phyloP scores from a whole-genome alignment of 1,140 invertebrate genomes.

The Zaprionus inermis region DNA sequence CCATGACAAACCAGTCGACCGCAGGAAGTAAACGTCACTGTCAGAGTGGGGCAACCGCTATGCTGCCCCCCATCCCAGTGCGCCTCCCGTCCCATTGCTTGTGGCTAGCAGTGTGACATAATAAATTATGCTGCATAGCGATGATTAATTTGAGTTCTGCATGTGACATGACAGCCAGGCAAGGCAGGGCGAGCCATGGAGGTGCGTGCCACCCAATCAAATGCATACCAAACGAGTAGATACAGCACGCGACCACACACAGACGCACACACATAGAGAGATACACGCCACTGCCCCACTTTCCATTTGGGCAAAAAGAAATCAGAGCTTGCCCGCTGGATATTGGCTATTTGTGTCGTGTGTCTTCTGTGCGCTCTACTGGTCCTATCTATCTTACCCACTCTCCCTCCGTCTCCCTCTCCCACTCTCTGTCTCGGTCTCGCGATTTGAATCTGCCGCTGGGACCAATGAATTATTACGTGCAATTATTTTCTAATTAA shows the following conservation, averaged over 20 bases:
- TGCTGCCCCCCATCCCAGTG: background rate
- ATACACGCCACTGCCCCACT: slow-evolving; percentile 8
- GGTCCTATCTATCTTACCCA: background rate
- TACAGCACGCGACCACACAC: slow-evolving; percentile 4
- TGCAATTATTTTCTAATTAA: slow-evolving; percentile 83
- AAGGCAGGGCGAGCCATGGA: slow-evolving; percentile 22
- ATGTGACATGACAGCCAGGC: slow-evolving; percentile 62
- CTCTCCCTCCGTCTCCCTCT: slow-evolving; percentile 29
- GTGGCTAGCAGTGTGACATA: slow-evolving; percentile 72
- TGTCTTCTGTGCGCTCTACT: slow-evolving; percentile 13
- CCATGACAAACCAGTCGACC: slow-evolving; percentile 68
- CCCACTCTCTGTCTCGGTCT: slow-evolving; percentile 29
- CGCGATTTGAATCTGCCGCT: slow-evolving; percentile 51
- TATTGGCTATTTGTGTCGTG: slow-evolving; percentile 42
- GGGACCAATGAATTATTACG: slow-evolving; percentile 75
- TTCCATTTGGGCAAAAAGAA: slow-evolving; percentile 47
- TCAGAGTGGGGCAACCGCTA: slow-evolving; percentile 4
- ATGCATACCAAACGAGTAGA: slow-evolving; percentile 71
- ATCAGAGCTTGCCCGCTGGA: slow-evolving; percentile 52
- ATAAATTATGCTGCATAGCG: slow-evolving; percentile 79
- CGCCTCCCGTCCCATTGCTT: slow-evolving; percentile 22
- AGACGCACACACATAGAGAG: background rate
- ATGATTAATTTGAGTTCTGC: slow-evolving; percentile 77
- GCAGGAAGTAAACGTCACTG: slow-evolving; percentile 69
- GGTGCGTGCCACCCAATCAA: slow-evolving; percentile 52